Base-by-base conservation (phyloP, 2,888 invertebrate genomes). In the Pyrocoelia pectoralis region DNA sequence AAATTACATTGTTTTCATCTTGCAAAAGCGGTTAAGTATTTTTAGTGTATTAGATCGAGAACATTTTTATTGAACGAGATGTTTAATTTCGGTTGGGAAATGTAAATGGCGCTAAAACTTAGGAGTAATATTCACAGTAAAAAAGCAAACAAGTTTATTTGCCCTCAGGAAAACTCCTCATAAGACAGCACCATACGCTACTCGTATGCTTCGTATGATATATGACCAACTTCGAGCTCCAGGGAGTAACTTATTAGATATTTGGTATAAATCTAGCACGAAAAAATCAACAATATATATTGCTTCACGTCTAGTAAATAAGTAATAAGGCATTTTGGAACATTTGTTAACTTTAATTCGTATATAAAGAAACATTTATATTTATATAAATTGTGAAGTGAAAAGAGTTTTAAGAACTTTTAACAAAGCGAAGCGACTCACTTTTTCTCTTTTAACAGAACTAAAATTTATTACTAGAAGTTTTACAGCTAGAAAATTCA, bases 191-290 rank as follows among this genome's bases (percentile, higher is more conserved):
- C 54, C 61, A 65, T 61, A 56, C 61, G 65, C 61, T 57, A 28
- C 54, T 67, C 68, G 67, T 70, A 67, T 66, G 70, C 62, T 66
- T 41, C 64, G 61, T 66, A 68, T 75, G 74, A 76, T 74, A 74
- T 73, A 76, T 70, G 74, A 63, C 57, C 69, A 61, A 61, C 68
- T 69, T 66, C 65, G 65, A 70, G 68, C 70, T 65, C 68, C 68
- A 67, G 72, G 73, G 73, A 74, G 73, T 72, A 74, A 75, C 73
- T 76, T 76, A 76, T 76, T 76, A 76, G 72, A 76, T 76, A 76
- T 75, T 76, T 76, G 76, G 74, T 76, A 74, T 74, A 76, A 76
- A 76, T 74, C 74, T 74, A 72, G 71, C 67, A 62, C 62, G 69
- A 74, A 73, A 73, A 73, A 73, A 24, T 24, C 73, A 76, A 76